Evolutionary conservation across 2,113 vertebrate genomes (phyloP).

Genomic region (Rissa tridactyla): DNA sequence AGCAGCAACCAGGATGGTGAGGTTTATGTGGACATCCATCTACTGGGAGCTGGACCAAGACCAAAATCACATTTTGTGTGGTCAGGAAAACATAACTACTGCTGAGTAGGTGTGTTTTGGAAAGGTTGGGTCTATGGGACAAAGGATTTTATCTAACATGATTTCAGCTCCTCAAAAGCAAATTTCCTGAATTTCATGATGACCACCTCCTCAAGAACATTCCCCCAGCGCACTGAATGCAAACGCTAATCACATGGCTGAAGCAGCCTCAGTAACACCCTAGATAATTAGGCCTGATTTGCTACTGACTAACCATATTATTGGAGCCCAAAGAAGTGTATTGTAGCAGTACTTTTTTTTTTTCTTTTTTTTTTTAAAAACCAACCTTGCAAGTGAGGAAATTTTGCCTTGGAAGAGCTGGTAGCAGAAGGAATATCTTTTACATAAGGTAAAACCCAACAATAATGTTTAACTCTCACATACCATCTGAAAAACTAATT

Average conservation of each 20-base stretch:
- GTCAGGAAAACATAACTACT: not conserved
- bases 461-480: accelerated
- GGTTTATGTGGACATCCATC: not conserved
- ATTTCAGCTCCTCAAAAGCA: not conserved
- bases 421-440: not conserved
- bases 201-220: not conserved
- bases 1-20: not conserved
- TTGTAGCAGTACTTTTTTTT: not conserved
- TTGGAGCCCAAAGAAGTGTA: not conserved
- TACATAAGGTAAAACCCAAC: not conserved
- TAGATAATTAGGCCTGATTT: not conserved
- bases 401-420: not conserved
- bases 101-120: not conserved
- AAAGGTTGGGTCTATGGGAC: not conserved
- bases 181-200: not conserved
- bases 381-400: not conserved
- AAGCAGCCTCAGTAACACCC: not conserved
- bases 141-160: not conserved
- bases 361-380: not conserved
- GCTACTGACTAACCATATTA: not conserved
- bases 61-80: not conserved
- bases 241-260: not conserved
- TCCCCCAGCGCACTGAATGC: not conserved
- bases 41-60: not conserved
- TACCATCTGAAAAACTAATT: not conserved